Base-by-base conservation (phyloP, 2,797 vertebrate species). In the Pseudomugil gertrudae region DNA sequence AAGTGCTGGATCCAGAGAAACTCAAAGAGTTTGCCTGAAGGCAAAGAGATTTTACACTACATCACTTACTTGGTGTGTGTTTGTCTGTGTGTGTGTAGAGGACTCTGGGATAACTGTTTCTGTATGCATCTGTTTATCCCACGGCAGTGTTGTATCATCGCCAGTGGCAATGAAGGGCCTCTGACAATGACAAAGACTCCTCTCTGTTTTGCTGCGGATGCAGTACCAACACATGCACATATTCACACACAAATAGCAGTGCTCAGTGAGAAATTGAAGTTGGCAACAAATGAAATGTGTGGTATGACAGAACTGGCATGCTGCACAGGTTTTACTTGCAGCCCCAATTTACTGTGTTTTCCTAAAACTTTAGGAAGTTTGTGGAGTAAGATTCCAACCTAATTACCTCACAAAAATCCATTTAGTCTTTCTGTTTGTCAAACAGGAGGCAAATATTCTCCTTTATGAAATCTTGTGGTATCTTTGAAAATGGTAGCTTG, bases 121-220 rank as follows among this genome's bases (percentile, higher is more conserved):
- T 89, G 80, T 51, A 63, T 86, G 85, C 87, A 87, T 89, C 84
- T 90, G 82, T 89, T 84, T 88, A 87, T 89, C 87, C 81, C 78
- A 69, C 76, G 75, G 81, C 84, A 26, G 70, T 74, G 84, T 87
- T 63, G 74, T 89, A 74, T 86, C 87, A 87, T 87, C 65, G 81
- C 91, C 86, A 69, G 83, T 82, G 86, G 89, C 89, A 89, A 92
- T 80, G 80, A 76, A 69, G 74, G 75, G 69, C 74, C 81, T 51
- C 48, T 89, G 68, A 78, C 89, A 89, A 84, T 89, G 85, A 91
- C 87, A 82, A 77, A 87, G 84, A 63, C 83, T 84, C 59, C 54
- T 82, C 63, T 76, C 76, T 68, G 63, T 77, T 62, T 75, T 84
- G 70, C 78, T 69, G 79, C 62, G 69, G 79, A 83, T 78, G 83